These are phyloP conservation scores for Agonum fuliginosum DNA, from an alignment of 2,888 invertebrate genomes.

Conservation along the genomic window DNA sequence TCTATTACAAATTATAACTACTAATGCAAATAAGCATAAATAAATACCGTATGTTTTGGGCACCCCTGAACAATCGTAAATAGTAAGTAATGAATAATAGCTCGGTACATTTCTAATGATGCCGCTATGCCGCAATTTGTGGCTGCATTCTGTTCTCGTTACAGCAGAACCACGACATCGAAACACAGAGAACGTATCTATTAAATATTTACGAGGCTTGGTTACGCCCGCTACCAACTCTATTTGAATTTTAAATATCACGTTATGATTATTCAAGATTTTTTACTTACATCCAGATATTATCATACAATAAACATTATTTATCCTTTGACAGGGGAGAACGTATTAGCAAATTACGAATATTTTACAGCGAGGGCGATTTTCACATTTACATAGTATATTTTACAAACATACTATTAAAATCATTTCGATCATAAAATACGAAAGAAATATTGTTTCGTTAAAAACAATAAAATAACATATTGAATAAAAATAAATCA, in stretches of 20 bases:
- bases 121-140: constrained; percentile 23
- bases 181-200: constrained; percentile 9
- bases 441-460: no score
- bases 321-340: constrained; percentile 19
- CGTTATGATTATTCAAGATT: constrained; percentile 45
- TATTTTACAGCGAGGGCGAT: no score
- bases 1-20: no score
- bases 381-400: no score
- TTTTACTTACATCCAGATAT: constrained; percentile 14
- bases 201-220: constrained; percentile 50
- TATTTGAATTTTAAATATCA: constrained; percentile 49
- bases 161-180: no score
- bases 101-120: constrained; percentile 18
- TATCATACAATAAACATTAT: constrained; percentile 48
- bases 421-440: no score
- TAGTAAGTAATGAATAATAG: constrained; percentile 5
- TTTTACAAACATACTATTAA: no score
- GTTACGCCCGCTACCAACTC: constrained; percentile 23
- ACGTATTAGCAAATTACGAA: no score
- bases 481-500: no score
- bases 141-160: neutral
- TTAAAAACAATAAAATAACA: no score
- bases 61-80: neutral
- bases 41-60: no score
- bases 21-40: no score